phyloP scores from a whole-genome alignment of 2,113 vertebrate species.

The Pelecanoides urinatrix region DNA sequence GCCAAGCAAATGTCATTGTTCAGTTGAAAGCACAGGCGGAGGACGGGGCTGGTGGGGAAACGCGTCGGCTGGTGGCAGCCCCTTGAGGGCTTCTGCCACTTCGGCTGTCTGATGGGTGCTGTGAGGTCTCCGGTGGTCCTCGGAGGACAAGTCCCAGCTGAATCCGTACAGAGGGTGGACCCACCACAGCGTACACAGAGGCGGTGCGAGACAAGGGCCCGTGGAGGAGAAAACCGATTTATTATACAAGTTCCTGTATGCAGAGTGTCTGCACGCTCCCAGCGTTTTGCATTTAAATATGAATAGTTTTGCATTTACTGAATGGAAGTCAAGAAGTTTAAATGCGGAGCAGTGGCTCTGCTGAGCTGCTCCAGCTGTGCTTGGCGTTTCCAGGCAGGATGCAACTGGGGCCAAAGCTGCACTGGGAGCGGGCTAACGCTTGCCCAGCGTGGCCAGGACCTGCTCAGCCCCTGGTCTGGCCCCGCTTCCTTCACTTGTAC shows the following conservation, averaged over 20 bases:
- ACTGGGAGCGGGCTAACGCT: neutral
- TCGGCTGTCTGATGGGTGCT: neutral
- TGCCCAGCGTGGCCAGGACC: neutral
- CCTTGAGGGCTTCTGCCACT: neutral
- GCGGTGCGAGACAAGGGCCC: neutral
- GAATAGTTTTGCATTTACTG: neutral
- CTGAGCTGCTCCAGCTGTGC: neutral
- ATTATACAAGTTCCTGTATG: neutral
- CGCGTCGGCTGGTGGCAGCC: rapidly evolving
- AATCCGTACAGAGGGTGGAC: rapidly evolving
- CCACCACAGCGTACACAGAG: rapidly evolving
- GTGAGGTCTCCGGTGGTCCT: neutral
- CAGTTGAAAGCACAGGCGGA: neutral
- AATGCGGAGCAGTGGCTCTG: rapidly evolving
- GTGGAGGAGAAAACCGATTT: neutral
- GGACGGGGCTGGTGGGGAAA: rapidly evolving
- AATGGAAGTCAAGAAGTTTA: neutral
- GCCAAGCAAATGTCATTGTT: neutral
- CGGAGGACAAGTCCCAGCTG: rapidly evolving
- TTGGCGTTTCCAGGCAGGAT: rapidly evolving
- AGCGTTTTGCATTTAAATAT: neutral
- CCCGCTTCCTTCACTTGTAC: rapidly evolving
- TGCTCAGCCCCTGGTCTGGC: neutral
- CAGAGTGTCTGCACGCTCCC: neutral
- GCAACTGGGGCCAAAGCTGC: rapidly evolving